phyloP scores from a whole-genome alignment of 2,113 vertebrate species.

The Petroica traversi region DNA sequence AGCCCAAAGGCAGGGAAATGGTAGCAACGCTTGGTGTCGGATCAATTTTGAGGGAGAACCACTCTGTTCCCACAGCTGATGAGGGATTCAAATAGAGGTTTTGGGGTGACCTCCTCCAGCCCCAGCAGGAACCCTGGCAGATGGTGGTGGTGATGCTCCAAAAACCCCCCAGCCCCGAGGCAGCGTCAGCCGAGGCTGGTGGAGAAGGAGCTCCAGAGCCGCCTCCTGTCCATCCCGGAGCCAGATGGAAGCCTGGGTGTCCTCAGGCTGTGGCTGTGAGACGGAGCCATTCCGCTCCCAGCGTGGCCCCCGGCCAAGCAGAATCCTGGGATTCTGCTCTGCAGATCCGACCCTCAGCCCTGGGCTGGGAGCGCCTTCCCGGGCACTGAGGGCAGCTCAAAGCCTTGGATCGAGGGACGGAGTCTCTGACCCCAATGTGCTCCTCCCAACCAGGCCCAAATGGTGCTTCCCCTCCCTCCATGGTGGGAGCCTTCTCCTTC shows the following conservation, averaged over 20 bases:
- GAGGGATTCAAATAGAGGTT: background rate
- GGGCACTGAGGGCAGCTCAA: accelerated
- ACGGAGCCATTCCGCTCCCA: accelerated
- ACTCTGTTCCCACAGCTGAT: too few relatives aligned
- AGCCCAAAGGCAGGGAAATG: background rate
- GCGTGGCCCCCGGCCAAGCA: background rate
- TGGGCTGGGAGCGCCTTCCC: accelerated
- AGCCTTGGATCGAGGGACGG: background rate
- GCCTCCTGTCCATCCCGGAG: background rate
- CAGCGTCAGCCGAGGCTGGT: accelerated
- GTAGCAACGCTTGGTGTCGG: background rate
- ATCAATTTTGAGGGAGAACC: background rate
- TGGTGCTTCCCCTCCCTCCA: background rate
- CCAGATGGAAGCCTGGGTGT: slow-evolving; percentile 5
- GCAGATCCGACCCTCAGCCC: background rate
- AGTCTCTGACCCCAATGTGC: accelerated
- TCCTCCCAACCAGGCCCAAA: background rate
- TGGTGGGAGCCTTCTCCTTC: background rate
- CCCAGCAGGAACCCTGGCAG: background rate
- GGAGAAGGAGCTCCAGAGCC: background rate
- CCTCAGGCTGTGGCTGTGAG: background rate
- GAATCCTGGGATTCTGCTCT: background rate
- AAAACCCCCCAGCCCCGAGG: accelerated
- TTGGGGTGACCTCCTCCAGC: background rate
- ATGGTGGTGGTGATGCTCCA: background rate